Evolutionary conservation across 2,797 vertebrate genomes (phyloP), one percentile per base, ranked within the genome.

Genomic region (Gymnothorax javanicus): DNA sequence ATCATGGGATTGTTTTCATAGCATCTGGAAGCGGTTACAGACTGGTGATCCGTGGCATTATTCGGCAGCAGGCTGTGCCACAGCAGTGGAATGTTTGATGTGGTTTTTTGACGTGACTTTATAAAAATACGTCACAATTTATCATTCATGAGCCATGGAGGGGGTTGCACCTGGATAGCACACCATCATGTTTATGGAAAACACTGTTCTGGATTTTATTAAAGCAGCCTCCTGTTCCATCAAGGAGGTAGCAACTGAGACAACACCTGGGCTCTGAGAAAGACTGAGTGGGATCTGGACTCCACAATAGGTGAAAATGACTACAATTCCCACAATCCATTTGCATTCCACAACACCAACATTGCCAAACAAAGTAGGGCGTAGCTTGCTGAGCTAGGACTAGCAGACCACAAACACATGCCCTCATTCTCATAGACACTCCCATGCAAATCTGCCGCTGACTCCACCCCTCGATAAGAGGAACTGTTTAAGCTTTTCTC

Each of bases 121-220:
- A 23, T 20, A 25, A 82, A n/a, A 54, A 12, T 8, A 9, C 1
- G 7, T 4, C 11, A 25, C 43, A 20, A 11, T 69, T 27, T 17
- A 50, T 5, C 23, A n/a, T 81, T 81, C n/a, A 56, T 4, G 50
- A n/a, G 77, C 20, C 77, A n/a, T 43, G 2, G 50, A 81, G 52
- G 75, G 75, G 1, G 15, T 79, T 52, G 43, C 81, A 27, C 9
- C 81, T 58, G 54, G 25, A 56, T 11, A 58, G 50, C 58, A 57
- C 82, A 82, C 62, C 54, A 82, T 81, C 64, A 71, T 33, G 56
- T 81, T 73, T 83, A 27, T 83, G 57, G 81, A 58, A 59, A n/a
- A 59, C 13, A n/a, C 57, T 59, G 25, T n/a, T 59, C 81, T 59
- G 81, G 54, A 59, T 86, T 86, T 82, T 81, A 83, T 83, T 81